Base-by-base conservation (phyloP, 2,888 invertebrate species). In the Scelioninae gen. 1 region DNA sequence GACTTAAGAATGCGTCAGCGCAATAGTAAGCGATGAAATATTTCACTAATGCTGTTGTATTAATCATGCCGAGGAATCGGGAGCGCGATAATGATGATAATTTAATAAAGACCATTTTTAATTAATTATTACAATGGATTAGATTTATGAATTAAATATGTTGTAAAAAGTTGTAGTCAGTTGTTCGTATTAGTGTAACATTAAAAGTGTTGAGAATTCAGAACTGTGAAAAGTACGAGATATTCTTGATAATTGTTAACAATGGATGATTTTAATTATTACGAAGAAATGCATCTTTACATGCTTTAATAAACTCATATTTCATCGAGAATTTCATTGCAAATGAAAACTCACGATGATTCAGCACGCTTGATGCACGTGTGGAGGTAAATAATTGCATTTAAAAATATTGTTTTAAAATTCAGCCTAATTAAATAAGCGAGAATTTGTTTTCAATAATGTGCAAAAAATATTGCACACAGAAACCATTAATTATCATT, bases 341-440 rank as follows among this genome's bases (percentile, higher is more conserved):
- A 45, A 77, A 77, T 68, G 68, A 77, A 77, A 51, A 78, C 69
- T 77, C 66, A 62, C 65, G 62, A 76, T 77, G 68, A 77, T 68
- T 77, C 68, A 76, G 68, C 76, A 38, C 9, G 34, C 16, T 38
- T 40, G 29, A 65, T 23, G 49, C 65, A 16, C 43, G 62, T 71
- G 62, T 71, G 71, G 15, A 72, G 60, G n/a, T 53, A 53, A 66
- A 75, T 75, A 58, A 75, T 75, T 75, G 34, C 63, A 34, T 53
- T 45, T 23, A 13, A 11, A 53, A 72, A 15, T 38, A 10, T 11
- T 10, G 5, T 38, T 38, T 38, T 38, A 10, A 23, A 23, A 23
- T 23, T 23, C 23, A 23, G 23, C 23, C 4, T 23, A 23, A 2
- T 23, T 23, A 23, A 23, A 2, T 23, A 23, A 23, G 23, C 23